Evolutionary conservation across 2,888 invertebrate genomes (phyloP).

Genomic region (Gryllus longicercus): DNA sequence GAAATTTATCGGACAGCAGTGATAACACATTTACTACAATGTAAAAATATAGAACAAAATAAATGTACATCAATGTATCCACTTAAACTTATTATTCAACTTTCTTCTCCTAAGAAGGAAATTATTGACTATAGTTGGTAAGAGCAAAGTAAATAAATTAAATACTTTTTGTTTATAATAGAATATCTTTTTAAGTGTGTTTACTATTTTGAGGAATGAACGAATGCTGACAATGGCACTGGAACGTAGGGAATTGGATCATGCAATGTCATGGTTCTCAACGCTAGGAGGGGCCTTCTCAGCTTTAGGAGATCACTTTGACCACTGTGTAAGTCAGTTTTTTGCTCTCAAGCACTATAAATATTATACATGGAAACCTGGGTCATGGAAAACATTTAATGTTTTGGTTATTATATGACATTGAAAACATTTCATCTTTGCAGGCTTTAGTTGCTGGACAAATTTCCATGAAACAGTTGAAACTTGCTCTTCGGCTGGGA

Average conservation of each 20-base stretch:
- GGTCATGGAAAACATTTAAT: no score
- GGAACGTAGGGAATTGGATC: conserved; percentile 72
- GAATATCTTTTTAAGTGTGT: conserved; percentile 18
- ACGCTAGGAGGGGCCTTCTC: conserved; percentile 96
- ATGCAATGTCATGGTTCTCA: conserved; percentile 89
- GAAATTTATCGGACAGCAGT: conserved; percentile 40
- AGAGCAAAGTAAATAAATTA: conserved; percentile 40
- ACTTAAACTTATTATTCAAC: conserved; percentile 45
- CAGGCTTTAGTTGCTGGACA: conserved; percentile 85
- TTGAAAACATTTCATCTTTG: conserved; percentile 38
- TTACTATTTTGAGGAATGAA: conserved; percentile 48
- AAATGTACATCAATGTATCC: background rate
- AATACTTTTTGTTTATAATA: background rate
- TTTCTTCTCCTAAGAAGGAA: conserved; percentile 58
- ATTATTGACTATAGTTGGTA: conserved; percentile 70
- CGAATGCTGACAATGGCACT: conserved; percentile 51
- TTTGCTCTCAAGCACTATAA: background rate
- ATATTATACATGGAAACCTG: no score
- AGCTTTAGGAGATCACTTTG: conserved; percentile 84
- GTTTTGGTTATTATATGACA: no score
- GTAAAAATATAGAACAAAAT: conserved; percentile 20
- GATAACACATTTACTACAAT: conserved; percentile 29
- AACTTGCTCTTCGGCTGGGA: conserved; percentile 72
- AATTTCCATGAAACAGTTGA: conserved; percentile 80
- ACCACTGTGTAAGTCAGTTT: conserved; percentile 62